phyloP scores from a whole-genome alignment of 2,797 vertebrate species.

The Delichon dasypus region DNA sequence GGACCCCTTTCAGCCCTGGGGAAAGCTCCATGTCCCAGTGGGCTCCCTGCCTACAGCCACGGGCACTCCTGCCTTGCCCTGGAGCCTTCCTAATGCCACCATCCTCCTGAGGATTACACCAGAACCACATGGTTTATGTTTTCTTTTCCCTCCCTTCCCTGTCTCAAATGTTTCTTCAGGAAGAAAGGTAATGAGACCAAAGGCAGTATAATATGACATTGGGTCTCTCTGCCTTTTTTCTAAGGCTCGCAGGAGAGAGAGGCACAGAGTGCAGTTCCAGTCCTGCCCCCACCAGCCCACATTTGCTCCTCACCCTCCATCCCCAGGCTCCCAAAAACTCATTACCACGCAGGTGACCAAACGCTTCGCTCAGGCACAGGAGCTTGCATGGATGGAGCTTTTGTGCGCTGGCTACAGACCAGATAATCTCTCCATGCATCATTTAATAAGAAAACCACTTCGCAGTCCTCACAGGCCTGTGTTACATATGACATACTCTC shows the following conservation, averaged over 20 bases:
- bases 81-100: background rate
- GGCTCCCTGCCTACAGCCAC: background rate
- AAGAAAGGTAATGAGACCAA: background rate
- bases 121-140: fast-evolving
- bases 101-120: background rate
- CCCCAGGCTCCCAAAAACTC: background rate
- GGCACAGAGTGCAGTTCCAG: background rate
- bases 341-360: background rate
- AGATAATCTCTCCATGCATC: slow-evolving; percentile 38
- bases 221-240: fast-evolving
- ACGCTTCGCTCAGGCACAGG: background rate
- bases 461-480: background rate
- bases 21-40: background rate
- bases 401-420: background rate
- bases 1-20: background rate
- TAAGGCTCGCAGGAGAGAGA: background rate
- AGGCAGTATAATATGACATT: fast-evolving
- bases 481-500: background rate
- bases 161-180: background rate
- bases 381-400: background rate
- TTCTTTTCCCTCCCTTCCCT: background rate
- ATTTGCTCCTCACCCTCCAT: background rate
- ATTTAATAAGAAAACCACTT: slow-evolving; percentile 55
- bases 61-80: background rate
- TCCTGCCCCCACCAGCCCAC: background rate